These are phyloP conservation scores for Muntiacus reevesi DNA, from an alignment of 2,113 vertebrate species.

Conservation along the genomic window DNA sequence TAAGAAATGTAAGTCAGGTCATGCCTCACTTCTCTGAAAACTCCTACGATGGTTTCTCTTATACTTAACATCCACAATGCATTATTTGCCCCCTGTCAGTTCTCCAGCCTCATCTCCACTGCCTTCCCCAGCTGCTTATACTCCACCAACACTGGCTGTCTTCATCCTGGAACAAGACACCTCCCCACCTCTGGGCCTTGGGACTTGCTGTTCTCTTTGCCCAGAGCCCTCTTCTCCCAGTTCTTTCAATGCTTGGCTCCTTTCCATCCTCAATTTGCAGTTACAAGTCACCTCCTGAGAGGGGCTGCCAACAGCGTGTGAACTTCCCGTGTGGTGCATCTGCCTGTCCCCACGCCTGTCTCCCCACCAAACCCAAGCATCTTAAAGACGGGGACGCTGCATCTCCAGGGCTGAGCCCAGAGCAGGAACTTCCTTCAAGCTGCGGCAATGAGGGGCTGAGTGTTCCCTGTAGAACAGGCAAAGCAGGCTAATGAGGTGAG, in stretches of 20 bases:
- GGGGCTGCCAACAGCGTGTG: rapidly evolving
- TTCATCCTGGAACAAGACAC: not conserved
- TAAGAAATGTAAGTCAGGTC: not conserved
- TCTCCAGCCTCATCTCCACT: not conserved
- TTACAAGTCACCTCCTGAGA: not conserved
- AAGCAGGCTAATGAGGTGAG: not conserved
- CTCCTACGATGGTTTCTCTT: rapidly evolving
- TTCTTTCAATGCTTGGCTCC: not conserved
- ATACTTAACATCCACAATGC: not conserved
- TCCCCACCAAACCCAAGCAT: not conserved
- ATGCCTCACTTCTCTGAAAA: not conserved
- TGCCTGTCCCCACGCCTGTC: rapidly evolving
- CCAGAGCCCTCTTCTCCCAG: not conserved
- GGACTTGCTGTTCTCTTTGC: not conserved
- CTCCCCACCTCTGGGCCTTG: not conserved
- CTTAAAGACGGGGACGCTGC: not conserved
- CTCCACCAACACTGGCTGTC: not conserved
- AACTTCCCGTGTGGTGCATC: not conserved
- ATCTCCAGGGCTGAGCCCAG: not conserved
- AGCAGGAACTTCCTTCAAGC: not conserved
- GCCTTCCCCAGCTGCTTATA: not conserved
- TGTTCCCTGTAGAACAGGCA: not conserved
- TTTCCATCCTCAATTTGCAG: not conserved
- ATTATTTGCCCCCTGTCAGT: not conserved
- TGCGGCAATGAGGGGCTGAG: too few relatives aligned